A percentile compares a stretch with the other conserved stretches of the same genome.
phyloP scores from a whole-genome alignment of 1,140 invertebrate species.

The Heliconius congener region DNA sequence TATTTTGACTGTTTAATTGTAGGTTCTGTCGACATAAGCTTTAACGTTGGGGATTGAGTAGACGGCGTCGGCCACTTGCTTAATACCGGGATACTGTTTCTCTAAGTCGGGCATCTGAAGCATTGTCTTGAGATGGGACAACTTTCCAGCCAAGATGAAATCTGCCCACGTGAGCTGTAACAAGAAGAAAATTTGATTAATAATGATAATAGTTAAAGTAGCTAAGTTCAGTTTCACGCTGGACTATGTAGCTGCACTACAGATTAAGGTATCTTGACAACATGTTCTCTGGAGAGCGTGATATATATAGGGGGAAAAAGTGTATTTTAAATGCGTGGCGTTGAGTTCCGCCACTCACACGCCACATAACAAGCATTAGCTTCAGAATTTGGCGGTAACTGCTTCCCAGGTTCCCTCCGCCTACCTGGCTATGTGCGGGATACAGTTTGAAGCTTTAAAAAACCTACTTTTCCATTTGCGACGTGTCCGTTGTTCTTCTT shows the following conservation, averaged over 20 bases:
- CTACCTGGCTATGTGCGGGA: too few species aligned
- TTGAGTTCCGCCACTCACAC: background rate
- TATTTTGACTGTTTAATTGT: background rate
- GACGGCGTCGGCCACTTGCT: constrained; percentile 50
- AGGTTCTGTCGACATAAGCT: constrained; percentile 34
- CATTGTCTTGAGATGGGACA: constrained; percentile 83
- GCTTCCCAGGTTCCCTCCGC: background rate
- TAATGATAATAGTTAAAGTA: too few species aligned
- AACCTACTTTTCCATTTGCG: constrained; percentile 83
- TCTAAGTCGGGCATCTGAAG: constrained; percentile 82
- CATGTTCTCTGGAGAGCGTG: too few species aligned
- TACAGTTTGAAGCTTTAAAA: too few species aligned
- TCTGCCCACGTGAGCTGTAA: constrained; percentile 86
- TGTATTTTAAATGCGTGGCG: background rate
- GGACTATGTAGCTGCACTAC: too few species aligned
- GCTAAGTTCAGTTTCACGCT: too few species aligned
- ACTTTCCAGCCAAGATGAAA: constrained; percentile 83
- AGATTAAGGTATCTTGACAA: too few species aligned
- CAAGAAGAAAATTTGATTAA: background rate
- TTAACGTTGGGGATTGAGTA: constrained; percentile 56
- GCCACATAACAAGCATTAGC: too few species aligned
- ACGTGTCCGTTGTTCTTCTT: constrained; percentile 81
- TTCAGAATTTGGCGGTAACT: too few species aligned
- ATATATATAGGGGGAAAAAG: too few species aligned
- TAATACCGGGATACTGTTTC: constrained; percentile 60